These are phyloP conservation scores for Carterocephalus palaemon DNA, from an alignment of 2,888 invertebrate species.

Conservation along the genomic window DNA sequence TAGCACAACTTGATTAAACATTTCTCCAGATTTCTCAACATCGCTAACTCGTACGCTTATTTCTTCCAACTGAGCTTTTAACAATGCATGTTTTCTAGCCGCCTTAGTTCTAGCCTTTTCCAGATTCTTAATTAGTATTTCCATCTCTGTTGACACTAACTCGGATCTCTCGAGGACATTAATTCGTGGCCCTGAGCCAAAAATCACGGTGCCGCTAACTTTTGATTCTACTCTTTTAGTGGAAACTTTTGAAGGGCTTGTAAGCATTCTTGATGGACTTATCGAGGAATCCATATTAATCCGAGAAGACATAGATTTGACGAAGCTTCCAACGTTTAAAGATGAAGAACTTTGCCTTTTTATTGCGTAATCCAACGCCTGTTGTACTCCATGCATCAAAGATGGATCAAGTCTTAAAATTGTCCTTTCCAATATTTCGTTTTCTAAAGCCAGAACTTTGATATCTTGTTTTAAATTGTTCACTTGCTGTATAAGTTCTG, in stretches of 20 bases:
- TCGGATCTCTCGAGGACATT: slow-evolving; percentile 74
- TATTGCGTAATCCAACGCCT: slow-evolving; percentile 59
- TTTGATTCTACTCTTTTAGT: slow-evolving; percentile 57
- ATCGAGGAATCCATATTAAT: slow-evolving; percentile 44
- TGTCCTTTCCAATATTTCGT: slow-evolving; percentile 72
- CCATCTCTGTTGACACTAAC: slow-evolving; percentile 71
- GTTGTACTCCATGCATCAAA: slow-evolving; percentile 65
- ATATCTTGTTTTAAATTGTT: slow-evolving; percentile 51
- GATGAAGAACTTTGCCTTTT: slow-evolving; percentile 51
- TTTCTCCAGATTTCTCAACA: slow-evolving; percentile 62
- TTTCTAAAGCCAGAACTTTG: slow-evolving; percentile 62
- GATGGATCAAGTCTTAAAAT: slow-evolving; percentile 67
- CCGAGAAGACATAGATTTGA: slow-evolving; percentile 51
- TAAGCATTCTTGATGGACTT: slow-evolving; percentile 49
- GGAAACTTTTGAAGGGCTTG: slow-evolving; percentile 45
- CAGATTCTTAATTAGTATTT: slow-evolving; percentile 54
- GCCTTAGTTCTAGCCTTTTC: slow-evolving; percentile 49
- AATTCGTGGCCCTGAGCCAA: slow-evolving; percentile 62
- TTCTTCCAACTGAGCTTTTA: slow-evolving; percentile 78
- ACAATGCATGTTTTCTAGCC: slow-evolving; percentile 54
- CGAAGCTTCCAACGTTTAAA: slow-evolving; percentile 46
- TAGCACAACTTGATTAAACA: slow-evolving; percentile 75
- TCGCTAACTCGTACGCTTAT: slow-evolving; percentile 71
- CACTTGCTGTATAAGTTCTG: slow-evolving; percentile 55
- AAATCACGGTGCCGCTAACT: slow-evolving; percentile 52